Evolutionary conservation across 2,113 vertebrate genomes (phyloP).

Genomic region (Apodemus sylvaticus): DNA sequence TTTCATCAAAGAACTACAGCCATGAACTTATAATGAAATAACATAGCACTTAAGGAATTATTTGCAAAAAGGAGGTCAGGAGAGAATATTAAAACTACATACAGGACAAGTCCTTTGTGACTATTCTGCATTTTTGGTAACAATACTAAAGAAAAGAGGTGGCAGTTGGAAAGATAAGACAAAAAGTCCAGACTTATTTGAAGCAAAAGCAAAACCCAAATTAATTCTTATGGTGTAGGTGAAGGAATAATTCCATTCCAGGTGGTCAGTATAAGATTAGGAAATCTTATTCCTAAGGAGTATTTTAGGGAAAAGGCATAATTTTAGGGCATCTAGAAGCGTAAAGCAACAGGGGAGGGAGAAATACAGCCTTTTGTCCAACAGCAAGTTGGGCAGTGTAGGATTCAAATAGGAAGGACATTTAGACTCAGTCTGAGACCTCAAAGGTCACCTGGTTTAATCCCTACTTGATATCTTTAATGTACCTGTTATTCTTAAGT

Average conservation of each 20-base stretch:
- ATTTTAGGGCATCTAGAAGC: background rate
- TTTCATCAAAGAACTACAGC: conserved; percentile 47
- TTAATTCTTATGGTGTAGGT: conserved; percentile 3
- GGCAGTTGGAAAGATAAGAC: background rate
- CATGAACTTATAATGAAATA: conserved; percentile 31
- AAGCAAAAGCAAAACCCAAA: conserved; percentile 58
- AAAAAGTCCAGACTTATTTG: conserved; percentile 47
- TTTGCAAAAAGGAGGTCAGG: conserved; percentile 2
- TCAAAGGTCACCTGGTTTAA: conserved; percentile 38
- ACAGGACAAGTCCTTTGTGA: conserved; percentile 5
- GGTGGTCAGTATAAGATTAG: background rate
- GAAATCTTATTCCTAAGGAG: conserved; percentile 43
- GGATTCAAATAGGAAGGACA: conserved; percentile 47
- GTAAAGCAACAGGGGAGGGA: background rate
- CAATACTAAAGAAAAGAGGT: conserved; percentile 28
- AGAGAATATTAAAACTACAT: conserved; percentile 51
- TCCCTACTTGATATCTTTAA: conserved; percentile 37
- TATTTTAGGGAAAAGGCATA: background rate
- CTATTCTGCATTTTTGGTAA: conserved; percentile 42
- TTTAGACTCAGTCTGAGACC: background rate
- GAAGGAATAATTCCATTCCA: conserved; percentile 48
- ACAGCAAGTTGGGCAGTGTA: background rate
- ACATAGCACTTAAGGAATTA: conserved; percentile 40
- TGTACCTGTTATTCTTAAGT: background rate
- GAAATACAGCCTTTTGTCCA: conserved; percentile 43